phyloP scores from a whole-genome alignment of 1,140 invertebrate species.

The Nylanderia fulva region DNA sequence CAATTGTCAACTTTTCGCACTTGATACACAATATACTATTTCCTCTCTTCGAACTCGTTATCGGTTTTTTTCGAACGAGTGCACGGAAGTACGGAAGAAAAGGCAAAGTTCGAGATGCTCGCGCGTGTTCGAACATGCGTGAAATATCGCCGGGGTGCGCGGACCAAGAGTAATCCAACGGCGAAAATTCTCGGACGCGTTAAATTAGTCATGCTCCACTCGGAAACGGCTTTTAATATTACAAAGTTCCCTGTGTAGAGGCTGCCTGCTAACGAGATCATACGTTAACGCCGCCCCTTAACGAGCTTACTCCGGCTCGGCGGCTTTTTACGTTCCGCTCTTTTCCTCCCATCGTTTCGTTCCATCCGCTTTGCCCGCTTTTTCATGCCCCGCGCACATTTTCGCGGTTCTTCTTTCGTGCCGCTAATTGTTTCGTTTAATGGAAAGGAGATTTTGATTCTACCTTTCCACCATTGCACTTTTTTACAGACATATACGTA shows the following conservation, averaged over 20 bases:
- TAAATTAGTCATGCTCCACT: slow-evolving; percentile 79
- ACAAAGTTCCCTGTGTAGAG: slow-evolving; percentile 77
- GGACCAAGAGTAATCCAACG: slow-evolving; percentile 51
- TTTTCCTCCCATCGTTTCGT: slow-evolving; percentile 31
- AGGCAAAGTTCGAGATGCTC: neutral
- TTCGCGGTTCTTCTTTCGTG: slow-evolving; percentile 61
- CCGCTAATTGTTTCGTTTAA: slow-evolving; percentile 75
- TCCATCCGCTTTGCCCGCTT: slow-evolving; percentile 53
- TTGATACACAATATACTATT: no score
- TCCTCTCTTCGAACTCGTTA: no score
- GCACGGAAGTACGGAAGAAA: neutral
- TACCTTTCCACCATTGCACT: neutral
- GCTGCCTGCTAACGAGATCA: slow-evolving; percentile 79
- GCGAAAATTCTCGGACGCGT: slow-evolving; percentile 74
- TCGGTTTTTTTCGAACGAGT: neutral
- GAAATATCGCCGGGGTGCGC: slow-evolving; percentile 65
- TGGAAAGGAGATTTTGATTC: slow-evolving; percentile 70
- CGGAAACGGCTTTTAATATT: slow-evolving; percentile 82
- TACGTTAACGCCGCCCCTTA: slow-evolving; percentile 82
- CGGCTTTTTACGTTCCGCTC: slow-evolving; percentile 74
- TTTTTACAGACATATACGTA: neutral
- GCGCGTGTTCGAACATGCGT: slow-evolving; percentile 20
- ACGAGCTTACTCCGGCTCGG: slow-evolving; percentile 78
- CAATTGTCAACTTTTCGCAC: no score
- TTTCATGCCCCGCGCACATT: slow-evolving; percentile 44